These are phyloP conservation scores for Drepana arcuata DNA, from an alignment of 1,140 invertebrate species.

Conservation along the genomic window DNA sequence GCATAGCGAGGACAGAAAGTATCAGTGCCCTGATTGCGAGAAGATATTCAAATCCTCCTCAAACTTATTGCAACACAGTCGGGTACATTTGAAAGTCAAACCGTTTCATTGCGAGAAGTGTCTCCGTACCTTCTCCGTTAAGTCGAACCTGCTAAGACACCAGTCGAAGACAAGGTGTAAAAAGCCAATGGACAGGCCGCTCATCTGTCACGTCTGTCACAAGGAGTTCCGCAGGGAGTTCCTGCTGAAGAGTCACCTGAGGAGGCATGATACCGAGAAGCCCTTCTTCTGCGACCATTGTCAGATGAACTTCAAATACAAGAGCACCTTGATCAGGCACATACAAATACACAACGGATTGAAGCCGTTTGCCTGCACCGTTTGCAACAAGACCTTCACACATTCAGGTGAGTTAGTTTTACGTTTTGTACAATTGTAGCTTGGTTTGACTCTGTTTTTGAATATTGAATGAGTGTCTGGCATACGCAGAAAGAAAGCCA, in stretches of 20 bases:
- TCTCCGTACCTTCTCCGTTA: constrained; percentile 20
- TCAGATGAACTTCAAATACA: constrained; percentile 40
- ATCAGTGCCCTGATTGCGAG: constrained; percentile 23
- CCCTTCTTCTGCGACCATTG: constrained; percentile 37
- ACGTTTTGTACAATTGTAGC: too few species aligned
- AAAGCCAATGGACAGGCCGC: constrained; percentile 7
- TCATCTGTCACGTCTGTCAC: constrained; percentile 30
- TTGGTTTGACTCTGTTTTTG: too few species aligned
- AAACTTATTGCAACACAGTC: constrained; percentile 31
- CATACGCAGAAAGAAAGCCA: too few species aligned
- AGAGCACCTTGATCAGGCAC: constrained; percentile 35
- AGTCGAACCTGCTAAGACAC: constrained; percentile 29
- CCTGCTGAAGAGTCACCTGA: constrained; percentile 32
- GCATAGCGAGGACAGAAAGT: constrained; percentile 13
- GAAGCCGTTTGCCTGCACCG: constrained; percentile 75
- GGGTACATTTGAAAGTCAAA: constrained; percentile 21
- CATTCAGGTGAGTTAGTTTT: too few species aligned
- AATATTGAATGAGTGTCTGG: too few species aligned
- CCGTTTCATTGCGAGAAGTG: constrained; percentile 30
- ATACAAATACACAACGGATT: constrained; percentile 39
- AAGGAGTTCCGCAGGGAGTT: constrained; percentile 35
- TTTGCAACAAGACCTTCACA: constrained; percentile 82
- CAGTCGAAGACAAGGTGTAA: constrained; percentile 21
- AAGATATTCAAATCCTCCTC: constrained; percentile 29
- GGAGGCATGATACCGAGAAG: constrained; percentile 27